Evolutionary conservation across 2,797 vertebrate genomes (phyloP).

Genomic region (Poeciliopsis infans): DNA sequence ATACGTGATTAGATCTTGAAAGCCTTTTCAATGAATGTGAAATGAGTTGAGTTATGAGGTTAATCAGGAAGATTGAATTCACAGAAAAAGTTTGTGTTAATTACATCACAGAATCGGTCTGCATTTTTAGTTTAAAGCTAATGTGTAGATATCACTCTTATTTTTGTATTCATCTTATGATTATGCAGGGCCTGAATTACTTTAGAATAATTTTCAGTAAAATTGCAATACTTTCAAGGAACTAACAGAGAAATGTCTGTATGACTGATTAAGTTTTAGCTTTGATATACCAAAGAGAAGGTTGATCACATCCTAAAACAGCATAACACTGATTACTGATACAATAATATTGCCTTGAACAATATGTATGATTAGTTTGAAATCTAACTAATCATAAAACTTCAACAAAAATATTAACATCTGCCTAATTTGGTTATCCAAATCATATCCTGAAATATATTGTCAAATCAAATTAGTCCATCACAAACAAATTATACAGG

Average conservation of each 20-base stretch:
- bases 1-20: not conserved
- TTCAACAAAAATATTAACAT: not conserved
- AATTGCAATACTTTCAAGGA: not conserved
- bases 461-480: not conserved
- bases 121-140: not conserved
- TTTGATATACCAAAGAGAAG: not conserved
- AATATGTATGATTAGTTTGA: not conserved
- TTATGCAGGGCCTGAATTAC: not conserved
- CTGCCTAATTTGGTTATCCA: not conserved
- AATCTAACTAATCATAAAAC: not conserved
- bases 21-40: not conserved
- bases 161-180: not conserved
- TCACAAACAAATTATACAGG: not conserved
- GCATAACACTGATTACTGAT: not conserved
- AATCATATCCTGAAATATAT: not conserved
- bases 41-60: slow-evolving; percentile 12
- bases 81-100: not conserved
- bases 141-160: not conserved
- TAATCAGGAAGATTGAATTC: slow-evolving; percentile 9
- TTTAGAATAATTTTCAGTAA: not conserved
- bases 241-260: not conserved
- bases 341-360: not conserved
- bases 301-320: not conserved
- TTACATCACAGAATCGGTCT: slow-evolving; percentile 12
- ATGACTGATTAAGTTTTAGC: not conserved